Evolutionary conservation across 2,888 invertebrate species (phyloP), one percentile per base, ranked within the genome.

Genomic region (Netelia fuscicornis): DNA sequence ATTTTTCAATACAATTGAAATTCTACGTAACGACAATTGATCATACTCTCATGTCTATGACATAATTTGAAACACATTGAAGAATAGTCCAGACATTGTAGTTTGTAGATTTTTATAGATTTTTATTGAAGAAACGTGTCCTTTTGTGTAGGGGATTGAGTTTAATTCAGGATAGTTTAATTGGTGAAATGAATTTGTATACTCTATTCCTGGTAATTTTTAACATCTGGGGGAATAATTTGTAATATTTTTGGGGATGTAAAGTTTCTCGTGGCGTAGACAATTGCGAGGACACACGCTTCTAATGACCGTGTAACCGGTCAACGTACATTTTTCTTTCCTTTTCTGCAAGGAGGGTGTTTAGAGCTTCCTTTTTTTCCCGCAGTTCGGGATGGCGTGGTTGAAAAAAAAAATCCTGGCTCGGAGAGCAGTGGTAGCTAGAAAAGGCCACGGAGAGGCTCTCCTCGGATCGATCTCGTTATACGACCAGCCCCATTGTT

Each of bases 401-500:
- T 13, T 13, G 48, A 48, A 48, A 48, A 56, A 56, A 48, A 48
- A 48, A 58, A 20, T 58, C 58, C 58, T 58, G 20, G 58, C 58
- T 58, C 37, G 58, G 23, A 23, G 30, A 20, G 58, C 58, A 58
- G 17, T 8, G 48, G 8, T 13, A 56, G 17, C n/a, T 9, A 65
- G 6, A 56, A 72, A 54, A 8, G 42, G 60, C 37, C 11, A 60
- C 23, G 62, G 60, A 70, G 42, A 52, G 58, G 6, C 52, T 37
- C 56, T 64, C 42, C 30, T n/a, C 54, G 58, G 72, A 83, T 79
- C 83, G 74, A 83, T 83, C 37, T 37, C 75, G 83, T 70, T 56
- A 74, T 78, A 64, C 71, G 3, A 58, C 56, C 65, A 44, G 44
- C 64, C 17, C 52, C 17, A 70, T 75, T 64, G 67, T 44, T 70